Conservation (phyloP, 2,797 vertebrate genomes). For the Lerista edwardsae region DNA sequence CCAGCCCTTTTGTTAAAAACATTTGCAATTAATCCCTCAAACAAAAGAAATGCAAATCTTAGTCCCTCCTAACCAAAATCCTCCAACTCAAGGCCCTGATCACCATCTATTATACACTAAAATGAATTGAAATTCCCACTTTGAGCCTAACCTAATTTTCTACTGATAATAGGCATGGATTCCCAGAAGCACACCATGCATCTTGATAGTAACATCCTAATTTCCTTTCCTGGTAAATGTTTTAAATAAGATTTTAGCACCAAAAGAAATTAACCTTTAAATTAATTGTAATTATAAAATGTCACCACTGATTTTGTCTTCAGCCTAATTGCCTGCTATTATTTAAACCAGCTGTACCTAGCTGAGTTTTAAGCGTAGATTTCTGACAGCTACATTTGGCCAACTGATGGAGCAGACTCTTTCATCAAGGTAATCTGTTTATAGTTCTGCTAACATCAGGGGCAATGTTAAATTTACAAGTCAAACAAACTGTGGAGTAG, state of each 20-base stretch:
- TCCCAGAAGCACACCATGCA: constrained; percentile 76
- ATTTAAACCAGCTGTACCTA: constrained; percentile 81
- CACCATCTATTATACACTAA: constrained; percentile 75
- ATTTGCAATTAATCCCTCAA: constrained; percentile 81
- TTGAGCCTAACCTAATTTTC: constrained; percentile 82
- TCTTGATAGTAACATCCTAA: constrained; percentile 80
- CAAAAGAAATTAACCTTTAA: constrained; percentile 86
- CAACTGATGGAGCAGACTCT: constrained; percentile 28
- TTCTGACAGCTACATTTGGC: constrained; percentile 46
- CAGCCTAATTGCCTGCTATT: constrained; percentile 83
- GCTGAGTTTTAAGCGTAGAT: constrained; percentile 75
- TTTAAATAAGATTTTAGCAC: constrained; percentile 86
- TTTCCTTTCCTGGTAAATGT: constrained; percentile 82
- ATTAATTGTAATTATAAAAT: constrained; percentile 85
- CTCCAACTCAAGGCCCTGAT: constrained; percentile 71
- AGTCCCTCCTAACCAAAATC: constrained; percentile 68
- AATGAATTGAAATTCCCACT: constrained; percentile 80
- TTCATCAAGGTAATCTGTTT: constrained; percentile 1
- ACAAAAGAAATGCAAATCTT: constrained; percentile 80
- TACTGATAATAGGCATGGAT: constrained; percentile 79
- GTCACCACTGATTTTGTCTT: constrained; percentile 82
- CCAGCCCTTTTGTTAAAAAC: constrained; percentile 76
- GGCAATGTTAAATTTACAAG: constrained; percentile 47
- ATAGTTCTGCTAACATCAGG: constrained; percentile 33
- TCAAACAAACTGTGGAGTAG: not conserved